Evolutionary conservation across 2,113 vertebrate genomes (phyloP).

Genomic region (Pedetes capensis): DNA sequence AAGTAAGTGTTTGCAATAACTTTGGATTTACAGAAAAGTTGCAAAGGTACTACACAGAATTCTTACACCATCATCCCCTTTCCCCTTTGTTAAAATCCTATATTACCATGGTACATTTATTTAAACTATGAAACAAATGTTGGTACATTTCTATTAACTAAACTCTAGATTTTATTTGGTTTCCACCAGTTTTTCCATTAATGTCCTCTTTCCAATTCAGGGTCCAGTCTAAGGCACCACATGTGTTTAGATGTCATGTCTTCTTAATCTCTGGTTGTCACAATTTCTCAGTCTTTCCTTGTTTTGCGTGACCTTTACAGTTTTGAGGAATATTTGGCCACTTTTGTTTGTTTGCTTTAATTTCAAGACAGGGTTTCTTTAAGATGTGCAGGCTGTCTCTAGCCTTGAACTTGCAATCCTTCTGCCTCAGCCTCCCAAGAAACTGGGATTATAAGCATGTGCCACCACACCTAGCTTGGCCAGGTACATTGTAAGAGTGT

Average conservation of each 20-base stretch:
- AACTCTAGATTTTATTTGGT: background rate
- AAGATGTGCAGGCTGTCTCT: too few species aligned
- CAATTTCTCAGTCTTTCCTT: background rate
- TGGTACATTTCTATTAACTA: background rate
- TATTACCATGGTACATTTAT: background rate
- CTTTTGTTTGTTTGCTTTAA: too few species aligned
- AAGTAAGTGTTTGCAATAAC: conserved; percentile 9
- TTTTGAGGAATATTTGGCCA: background rate
- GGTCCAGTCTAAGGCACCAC: background rate
- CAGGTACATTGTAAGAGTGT: background rate
- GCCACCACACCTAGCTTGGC: too few species aligned
- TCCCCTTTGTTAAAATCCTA: background rate
- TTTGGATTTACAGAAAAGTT: background rate
- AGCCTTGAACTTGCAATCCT: too few species aligned
- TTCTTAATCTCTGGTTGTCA: background rate
- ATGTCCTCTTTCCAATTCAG: background rate
- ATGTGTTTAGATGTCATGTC: background rate
- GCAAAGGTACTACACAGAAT: background rate
- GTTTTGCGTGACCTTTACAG: background rate
- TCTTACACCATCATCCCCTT: background rate
- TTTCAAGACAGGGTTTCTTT: too few species aligned
- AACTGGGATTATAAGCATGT: too few species aligned
- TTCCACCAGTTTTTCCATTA: background rate
- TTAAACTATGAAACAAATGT: background rate
- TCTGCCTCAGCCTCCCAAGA: too few species aligned